Conservation (phyloP, 2,888 invertebrate species). For the Himalopsyche japonica region DNA sequence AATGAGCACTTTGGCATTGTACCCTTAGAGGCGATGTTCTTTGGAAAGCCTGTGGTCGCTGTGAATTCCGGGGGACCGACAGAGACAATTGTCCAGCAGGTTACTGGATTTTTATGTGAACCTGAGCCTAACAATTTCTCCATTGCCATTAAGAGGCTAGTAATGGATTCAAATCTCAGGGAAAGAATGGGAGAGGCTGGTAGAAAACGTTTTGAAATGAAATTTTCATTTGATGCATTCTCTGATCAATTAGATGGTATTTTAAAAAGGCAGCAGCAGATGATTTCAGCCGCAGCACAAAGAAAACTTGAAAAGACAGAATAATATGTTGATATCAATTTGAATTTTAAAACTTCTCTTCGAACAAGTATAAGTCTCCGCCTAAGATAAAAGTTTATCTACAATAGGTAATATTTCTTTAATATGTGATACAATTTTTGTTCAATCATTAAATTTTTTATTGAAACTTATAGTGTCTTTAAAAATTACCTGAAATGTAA, state of each 20-base stretch:
- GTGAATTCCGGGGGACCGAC: constrained; percentile 94
- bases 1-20: constrained; percentile 99
- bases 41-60: constrained; percentile 90
- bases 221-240: constrained; percentile 86
- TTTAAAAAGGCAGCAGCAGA: constrained; percentile 27
- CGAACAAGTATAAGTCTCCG: neutral
- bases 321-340: neutral
- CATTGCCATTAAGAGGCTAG: constrained; percentile 71
- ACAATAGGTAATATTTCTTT: neutral
- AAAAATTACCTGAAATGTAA: neutral
- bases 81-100: constrained; percentile 82
- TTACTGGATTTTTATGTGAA: constrained; percentile 81
- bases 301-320: constrained; percentile 19
- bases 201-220: constrained; percentile 70
- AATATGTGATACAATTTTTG: neutral
- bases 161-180: constrained; percentile 64
- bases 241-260: constrained; percentile 64
- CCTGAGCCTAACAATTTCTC: constrained; percentile 73
- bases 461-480: neutral
- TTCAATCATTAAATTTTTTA: neutral
- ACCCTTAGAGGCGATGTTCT: constrained; percentile 97
- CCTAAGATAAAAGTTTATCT: neutral
- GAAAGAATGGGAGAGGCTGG: constrained; percentile 77
- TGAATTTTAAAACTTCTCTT: neutral
- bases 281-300: neutral